Evolutionary conservation across 2,797 vertebrate species (phyloP), one percentile per base, ranked within the genome.

Genomic region (Natrix natrix): DNA sequence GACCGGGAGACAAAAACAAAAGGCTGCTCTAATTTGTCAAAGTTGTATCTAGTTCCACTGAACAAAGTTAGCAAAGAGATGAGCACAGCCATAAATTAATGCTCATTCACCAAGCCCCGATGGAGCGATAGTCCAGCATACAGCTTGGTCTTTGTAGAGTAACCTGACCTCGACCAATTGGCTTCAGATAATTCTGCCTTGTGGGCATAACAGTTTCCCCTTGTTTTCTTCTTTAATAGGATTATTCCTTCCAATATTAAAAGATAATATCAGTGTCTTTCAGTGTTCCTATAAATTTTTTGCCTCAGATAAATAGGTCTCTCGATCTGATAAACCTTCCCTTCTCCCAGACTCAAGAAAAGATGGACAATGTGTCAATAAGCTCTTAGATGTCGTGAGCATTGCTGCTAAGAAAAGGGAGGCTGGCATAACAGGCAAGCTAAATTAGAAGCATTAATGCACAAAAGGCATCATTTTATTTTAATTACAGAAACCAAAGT

Each of bases 31-130:
- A 98, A 98, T 98, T 98, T 98, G 98, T 98, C 98, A 97, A 97
- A 98, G 97, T 98, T 98, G 98, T 98, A 98, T 98, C 98, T 98
- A 97, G 98, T 98, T 98, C 98, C 98, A 97, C 94, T 57, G 98
- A 98, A 98, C 97, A 98, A 98, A 98, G 98, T 98, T 97, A 0
- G 43, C 96, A 97, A 96, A 98, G 98, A 98, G 97, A 98, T 98
- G 97, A 98, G 97, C 97, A 97, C 97, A 98, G 97, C 97, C 97
- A 97, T 96, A 97, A 97, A 97, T 97, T 95, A 98, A 97, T 98
- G 98, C 96, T 98, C 98, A 98, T 97, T 98, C 98, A 98, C 96
- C 97, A 94, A 95, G 94, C 91, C 96, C 95, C 93, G 97, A 97
- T 98, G 96, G 96, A 97, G 95, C 92, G 97, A 98, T 97, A 98